Evolutionary conservation across 2,888 invertebrate genomes (phyloP), one percentile per base, ranked within the genome.

Genomic region (Stenodema calcarata): DNA sequence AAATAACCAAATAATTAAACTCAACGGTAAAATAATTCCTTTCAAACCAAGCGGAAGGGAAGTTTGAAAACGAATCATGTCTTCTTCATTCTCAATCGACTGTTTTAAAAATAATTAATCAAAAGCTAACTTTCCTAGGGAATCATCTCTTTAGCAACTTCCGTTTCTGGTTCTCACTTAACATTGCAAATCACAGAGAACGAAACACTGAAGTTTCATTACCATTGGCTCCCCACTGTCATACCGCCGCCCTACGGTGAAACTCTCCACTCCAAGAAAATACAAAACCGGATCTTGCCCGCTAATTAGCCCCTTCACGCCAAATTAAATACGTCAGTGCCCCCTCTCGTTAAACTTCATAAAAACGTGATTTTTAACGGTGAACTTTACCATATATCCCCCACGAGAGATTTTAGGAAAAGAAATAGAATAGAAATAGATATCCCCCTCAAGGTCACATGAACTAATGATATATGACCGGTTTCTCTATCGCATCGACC

Each of bases 151-250:
- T 23, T 14, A 12, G 42, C 76, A 76, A 76, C 23, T 76, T 44
- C 42, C 76, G 23, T 76, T 42, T 76, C 76, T 42, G 16, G 42
- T 44, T 54, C 44, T 18, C 35, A 76, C 42, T 76, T 76, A 76
- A 42, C 76, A 35, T 35, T 76, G 76, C 76, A 76, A 76, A 76
- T 76, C 76, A 44, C 42, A 41, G 76, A 9, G 42, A 44, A 18
- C 44, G 76, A 76, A 76, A 42, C 76, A 76, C 42, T 76, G 42
- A 76, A 76, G 76, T 76, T 76, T 76, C 76, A 76, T 76, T 76
- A 41, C 44, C 76, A 76, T 28, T 30, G 30, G 35, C 73, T n/a
- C n/a, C 35, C 44, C 18, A 54, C 11, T 18, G 16, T 18, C 54
- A 54, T 1, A 0, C 16, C 54, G 50, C 50, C 3, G 3, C 50